Evolutionary conservation across 2,888 invertebrate species (phyloP), one percentile per base, ranked within the genome.

Genomic region (Eristalis tenax): DNA sequence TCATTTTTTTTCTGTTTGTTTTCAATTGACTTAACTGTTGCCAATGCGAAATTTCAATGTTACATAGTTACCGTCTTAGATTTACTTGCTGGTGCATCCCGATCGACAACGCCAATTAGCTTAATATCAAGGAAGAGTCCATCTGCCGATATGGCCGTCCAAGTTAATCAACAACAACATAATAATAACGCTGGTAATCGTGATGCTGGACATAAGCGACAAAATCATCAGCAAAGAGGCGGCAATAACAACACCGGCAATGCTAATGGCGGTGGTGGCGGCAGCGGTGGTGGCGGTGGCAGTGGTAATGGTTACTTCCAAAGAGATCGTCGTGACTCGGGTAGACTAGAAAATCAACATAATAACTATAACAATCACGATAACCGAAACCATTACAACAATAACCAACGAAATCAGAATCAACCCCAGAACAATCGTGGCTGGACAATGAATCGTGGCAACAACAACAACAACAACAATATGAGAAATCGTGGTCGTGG

Each of bases 131-230:
- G 97, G 90, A 97, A 97, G 93, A 97, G 97, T 90, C 97, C 97
- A 71, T 97, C 97, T 1, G 95, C 96, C 89, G 98, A 98, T 92
- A 97, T 97, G 93, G 96, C 96, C 88, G 96, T 96, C 64, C 97
- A 97, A 94, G 96, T 94, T 50, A 90, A 90, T 89, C 91, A 91
- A 89, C 91, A 90, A 75, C 90, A 91, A 88, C 90, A 91, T 32
- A 68, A 88, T 78, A 88, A 89, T 64, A 89, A 84, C 88, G 89
- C 94, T 93, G 91, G 92, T 89, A 93, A 91, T 91, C 92, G 92
- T 90, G 92, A 92, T 92, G 92, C 91, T 89, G 91, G 91, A 88
- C 91, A 91, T 90, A 91, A 92, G 75, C 90, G 77, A 81, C 83
- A 83, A 76, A 83, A 88, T 32, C 90, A 90, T 68, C 90, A 90